phyloP scores from a whole-genome alignment of 2,888 invertebrate species.

The Chymomyza amoena region DNA sequence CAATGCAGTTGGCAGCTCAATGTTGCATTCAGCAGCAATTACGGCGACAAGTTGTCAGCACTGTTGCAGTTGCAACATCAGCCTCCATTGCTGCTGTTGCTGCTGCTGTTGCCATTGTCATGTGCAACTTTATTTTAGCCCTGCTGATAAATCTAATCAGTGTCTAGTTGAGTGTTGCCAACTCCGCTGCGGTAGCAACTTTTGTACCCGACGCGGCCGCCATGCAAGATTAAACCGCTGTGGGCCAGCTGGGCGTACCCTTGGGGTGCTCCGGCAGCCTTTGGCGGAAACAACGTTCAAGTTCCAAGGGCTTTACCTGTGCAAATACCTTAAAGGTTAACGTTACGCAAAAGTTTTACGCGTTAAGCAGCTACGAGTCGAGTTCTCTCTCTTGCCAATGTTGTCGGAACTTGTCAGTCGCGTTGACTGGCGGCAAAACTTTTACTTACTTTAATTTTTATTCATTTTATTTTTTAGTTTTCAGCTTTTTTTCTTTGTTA shows the following conservation, averaged over 20 bases:
- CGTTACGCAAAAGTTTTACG: slow-evolving; percentile 41
- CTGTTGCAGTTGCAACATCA: not conserved
- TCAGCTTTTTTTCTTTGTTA: slow-evolving; percentile 6
- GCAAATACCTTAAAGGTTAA: slow-evolving; percentile 54
- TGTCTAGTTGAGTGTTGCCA: slow-evolving; percentile 35
- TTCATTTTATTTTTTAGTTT: slow-evolving; percentile 10
- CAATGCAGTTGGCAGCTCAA: slow-evolving; percentile 20
- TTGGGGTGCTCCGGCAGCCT: not conserved
- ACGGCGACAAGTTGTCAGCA: slow-evolving; percentile 36
- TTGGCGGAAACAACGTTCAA: too few species aligned
- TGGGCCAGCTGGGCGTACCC: slow-evolving; percentile 19
- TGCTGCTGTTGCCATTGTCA: slow-evolving; percentile 29
- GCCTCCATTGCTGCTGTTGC: not conserved
- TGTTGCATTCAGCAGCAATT: slow-evolving; percentile 39
- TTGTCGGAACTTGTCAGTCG: slow-evolving; percentile 44
- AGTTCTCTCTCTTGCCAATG: not conserved
- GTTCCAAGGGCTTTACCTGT: not conserved
- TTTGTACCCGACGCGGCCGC: slow-evolving; percentile 17
- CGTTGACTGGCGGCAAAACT: slow-evolving; percentile 40
- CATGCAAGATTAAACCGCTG: slow-evolving; percentile 52
- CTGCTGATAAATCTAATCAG: slow-evolving; percentile 70
- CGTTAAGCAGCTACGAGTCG: slow-evolving; percentile 22
- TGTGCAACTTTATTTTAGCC: slow-evolving; percentile 49
- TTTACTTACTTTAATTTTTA: slow-evolving; percentile 41
- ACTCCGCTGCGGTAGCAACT: not conserved